Evolutionary conservation across 2,113 vertebrate species (phyloP).

Genomic region (Spea multiplicata): DNA sequence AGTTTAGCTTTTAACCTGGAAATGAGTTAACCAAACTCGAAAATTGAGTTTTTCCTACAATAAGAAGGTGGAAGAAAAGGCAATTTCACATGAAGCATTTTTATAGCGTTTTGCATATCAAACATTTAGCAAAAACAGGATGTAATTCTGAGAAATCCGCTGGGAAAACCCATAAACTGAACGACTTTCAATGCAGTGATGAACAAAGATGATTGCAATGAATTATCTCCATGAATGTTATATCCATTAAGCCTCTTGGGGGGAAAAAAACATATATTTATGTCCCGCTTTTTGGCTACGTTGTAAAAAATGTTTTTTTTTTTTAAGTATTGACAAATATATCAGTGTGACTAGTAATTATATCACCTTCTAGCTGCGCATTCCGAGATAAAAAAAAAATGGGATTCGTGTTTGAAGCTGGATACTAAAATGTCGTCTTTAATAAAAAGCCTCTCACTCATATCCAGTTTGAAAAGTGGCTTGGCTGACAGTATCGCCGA

Average conservation of each 20-base stretch:
- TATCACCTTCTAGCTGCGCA: slow-evolving; percentile 15
- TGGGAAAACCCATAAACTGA: no score
- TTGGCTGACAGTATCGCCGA: slow-evolving; percentile 20
- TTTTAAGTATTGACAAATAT: slow-evolving; percentile 13
- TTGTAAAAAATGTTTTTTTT: background rate
- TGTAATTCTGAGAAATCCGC: no score
- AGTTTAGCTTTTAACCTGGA: no score
- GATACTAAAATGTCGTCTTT: slow-evolving; percentile 37
- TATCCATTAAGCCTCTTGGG: background rate
- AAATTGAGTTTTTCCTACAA: no score
- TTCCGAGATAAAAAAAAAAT: slow-evolving; percentile 1
- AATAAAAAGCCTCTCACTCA: slow-evolving; percentile 33
- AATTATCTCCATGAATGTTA: background rate
- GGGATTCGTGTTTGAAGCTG: background rate
- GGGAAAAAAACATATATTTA: slow-evolving; percentile 13
- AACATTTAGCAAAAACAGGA: no score
- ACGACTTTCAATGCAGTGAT: no score
- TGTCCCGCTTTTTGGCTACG: background rate
- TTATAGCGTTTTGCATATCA: no score
- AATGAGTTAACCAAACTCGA: no score
- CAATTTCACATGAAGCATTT: no score
- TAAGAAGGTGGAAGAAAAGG: no score
- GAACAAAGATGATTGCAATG: no score
- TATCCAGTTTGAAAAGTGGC: slow-evolving; percentile 18
- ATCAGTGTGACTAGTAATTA: slow-evolving; percentile 16